A percentile compares a stretch with the other conserved stretches of the same genome.
Evolutionary conservation across 2,888 invertebrate genomes (phyloP).

Genomic region (Ceraclea dissimilis): DNA sequence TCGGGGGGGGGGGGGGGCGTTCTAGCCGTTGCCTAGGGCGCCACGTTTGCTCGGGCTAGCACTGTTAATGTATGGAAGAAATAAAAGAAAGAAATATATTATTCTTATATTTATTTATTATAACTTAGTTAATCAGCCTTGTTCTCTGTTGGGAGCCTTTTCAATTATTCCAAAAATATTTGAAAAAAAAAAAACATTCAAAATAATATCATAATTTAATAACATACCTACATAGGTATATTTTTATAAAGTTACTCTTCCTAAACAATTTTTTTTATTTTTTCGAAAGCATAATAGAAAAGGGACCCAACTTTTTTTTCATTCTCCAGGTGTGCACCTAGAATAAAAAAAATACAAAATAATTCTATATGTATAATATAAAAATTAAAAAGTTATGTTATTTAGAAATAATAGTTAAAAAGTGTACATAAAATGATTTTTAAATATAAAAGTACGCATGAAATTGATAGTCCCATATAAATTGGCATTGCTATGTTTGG

Average conservation of each 20-base stretch:
- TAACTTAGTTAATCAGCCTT: conserved; percentile 26
- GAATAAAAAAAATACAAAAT: not conserved
- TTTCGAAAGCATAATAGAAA: conserved; percentile 14
- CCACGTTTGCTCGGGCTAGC: too few species aligned
- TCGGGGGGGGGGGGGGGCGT: too few species aligned
- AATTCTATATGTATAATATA: not conserved
- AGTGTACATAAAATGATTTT: too few species aligned
- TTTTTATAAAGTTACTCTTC: not conserved
- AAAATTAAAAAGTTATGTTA: not conserved
- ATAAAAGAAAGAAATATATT: conserved; percentile 7
- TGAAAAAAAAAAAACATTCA: too few species aligned
- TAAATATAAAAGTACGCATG: too few species aligned
- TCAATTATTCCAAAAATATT: conserved; percentile 16
- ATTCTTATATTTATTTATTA: conserved; percentile 24
- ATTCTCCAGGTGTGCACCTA: conserved; percentile 10
- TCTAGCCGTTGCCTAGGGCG: too few species aligned
- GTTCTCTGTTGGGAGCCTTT: conserved; percentile 23
- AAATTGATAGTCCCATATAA: too few species aligned
- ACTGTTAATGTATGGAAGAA: too few species aligned
- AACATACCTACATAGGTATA: too few species aligned
- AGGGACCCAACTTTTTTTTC: conserved; percentile 23
- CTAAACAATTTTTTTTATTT: not conserved
- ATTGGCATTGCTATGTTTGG: too few species aligned
- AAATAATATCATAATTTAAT: too few species aligned
- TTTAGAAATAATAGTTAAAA: not conserved